Base-by-base conservation (phyloP, 2,888 invertebrate species). In the Oxyteleia sp. region DNA sequence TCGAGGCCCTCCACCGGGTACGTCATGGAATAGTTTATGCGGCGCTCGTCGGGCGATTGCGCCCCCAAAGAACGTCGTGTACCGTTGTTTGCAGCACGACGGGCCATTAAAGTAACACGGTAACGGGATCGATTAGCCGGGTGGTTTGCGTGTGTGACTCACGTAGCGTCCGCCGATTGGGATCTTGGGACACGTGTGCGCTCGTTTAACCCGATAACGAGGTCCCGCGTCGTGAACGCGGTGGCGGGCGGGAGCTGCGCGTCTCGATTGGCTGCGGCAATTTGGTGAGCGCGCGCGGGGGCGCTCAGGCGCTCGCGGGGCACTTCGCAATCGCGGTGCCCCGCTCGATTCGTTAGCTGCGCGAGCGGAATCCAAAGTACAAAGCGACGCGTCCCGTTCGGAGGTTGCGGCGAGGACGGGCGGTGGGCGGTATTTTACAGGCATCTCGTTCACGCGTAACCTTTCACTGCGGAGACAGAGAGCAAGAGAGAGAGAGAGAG, bases 51-150 rank as follows among this genome's bases (percentile, higher is more conserved):
- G 16, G 41, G 23, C 18, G 47, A 78, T 78, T 53, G 59, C 53
- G 51, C n/a, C n/a, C 53, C 35, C 38, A 51, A 45, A 64, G 41
- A 41, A 49, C 26, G 61, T 51, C 29, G 57, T 47, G 45, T 26
- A 41, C 38, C n/a, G 55, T 32, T 71, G 47, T 55, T 79, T 71
- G 55, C 32, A 18, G 55, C 61, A 61, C 41, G 55, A 45, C 29
- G 43, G 55, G 47, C 55, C 66, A 80, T 80, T 80, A 81, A 38
- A 47, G 78, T 72, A 82, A 82, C 59, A 47, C 76, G 64, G 59
- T 59, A 81, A 68, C 57, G 43, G 61, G 51, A 84, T 84, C 74
- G 84, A 81, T 81, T 84, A 81, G 53, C 55, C 35, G 61, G 55
- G 16, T n/a, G 63, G 74, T 49, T 74, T 81, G 74, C 81, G 74